These are phyloP conservation scores for Sprattus sprattus DNA, from an alignment of 2,113 vertebrate species.

Conservation along the genomic window DNA sequence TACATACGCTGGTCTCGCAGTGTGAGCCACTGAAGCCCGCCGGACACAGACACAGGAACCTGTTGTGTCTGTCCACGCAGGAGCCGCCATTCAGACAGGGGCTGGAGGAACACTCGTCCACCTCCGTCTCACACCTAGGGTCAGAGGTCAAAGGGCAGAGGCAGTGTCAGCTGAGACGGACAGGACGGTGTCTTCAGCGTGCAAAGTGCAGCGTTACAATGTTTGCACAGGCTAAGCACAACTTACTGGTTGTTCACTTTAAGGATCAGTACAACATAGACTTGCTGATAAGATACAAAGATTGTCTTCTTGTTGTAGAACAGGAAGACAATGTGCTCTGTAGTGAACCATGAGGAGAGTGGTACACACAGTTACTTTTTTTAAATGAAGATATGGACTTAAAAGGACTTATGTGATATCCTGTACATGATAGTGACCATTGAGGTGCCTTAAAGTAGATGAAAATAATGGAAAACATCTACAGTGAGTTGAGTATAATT, in stretches of 20 bases:
- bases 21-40: conserved; percentile 79
- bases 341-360: neutral
- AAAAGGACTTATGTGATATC: neutral
- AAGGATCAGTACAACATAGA: neutral
- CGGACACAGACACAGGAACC: conserved; percentile 79
- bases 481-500: no score
- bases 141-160: neutral
- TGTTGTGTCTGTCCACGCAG: conserved; percentile 78
- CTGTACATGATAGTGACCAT: no score
- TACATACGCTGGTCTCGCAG: conserved; percentile 83
- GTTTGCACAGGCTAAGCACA: neutral
- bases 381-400: neutral
- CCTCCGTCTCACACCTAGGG: conserved; percentile 80
- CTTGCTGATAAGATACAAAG: neutral
- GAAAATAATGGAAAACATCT: no score
- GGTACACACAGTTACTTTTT: neutral
- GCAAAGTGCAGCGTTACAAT: no score
- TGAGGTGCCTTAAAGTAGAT: no score
- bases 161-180: neutral
- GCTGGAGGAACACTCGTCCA: conserved; percentile 79
- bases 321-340: neutral
- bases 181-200: neutral
- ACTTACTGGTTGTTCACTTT: neutral
- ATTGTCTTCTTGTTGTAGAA: neutral
- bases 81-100: conserved; percentile 89